Percentiles rank a stretch among this genome's conserved stretches.
These are phyloP conservation scores for Eristalinus sepulchralis DNA, from an alignment of 2,888 invertebrate species.

Conservation along the genomic window DNA sequence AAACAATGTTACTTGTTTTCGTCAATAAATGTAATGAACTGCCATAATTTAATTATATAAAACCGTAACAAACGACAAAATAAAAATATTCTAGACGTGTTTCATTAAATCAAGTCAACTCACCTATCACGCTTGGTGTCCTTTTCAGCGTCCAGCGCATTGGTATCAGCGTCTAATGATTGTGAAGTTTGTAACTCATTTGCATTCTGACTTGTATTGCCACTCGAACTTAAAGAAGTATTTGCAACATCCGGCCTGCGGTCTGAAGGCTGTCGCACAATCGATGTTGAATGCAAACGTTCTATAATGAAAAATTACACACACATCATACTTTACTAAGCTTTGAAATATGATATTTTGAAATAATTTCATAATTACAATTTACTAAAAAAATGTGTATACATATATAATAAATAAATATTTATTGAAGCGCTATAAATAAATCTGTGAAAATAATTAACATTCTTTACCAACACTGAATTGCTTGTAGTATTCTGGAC, in stretches of 20 bases:
- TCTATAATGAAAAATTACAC: constrained; percentile 73
- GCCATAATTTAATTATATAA: too few relatives aligned
- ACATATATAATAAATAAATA: too few relatives aligned
- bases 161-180: constrained; percentile 75
- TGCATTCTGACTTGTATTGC: constrained; percentile 75
- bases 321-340: neutral
- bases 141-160: constrained; percentile 77
- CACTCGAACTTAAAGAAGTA: constrained; percentile 77
- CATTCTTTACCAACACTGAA: constrained; percentile 77
- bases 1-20: too few relatives aligned
- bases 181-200: constrained; percentile 75
- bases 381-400: too few relatives aligned
- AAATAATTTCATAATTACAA: too few relatives aligned
- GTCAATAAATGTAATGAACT: too few relatives aligned
- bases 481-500: constrained; percentile 77
- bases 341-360: neutral
- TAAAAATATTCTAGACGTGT: neutral
- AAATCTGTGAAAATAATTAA: constrained; percentile 13
- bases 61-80: too few relatives aligned
- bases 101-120: constrained; percentile 11
- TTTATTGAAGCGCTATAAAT: neutral
- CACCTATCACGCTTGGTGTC: constrained; percentile 74
- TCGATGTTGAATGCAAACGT: constrained; percentile 79
- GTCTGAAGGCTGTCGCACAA: constrained; percentile 80
- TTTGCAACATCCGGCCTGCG: constrained; percentile 79